Percentiles rank a stretch among this genome's conserved stretches.
These are phyloP conservation scores for Hycleus phaleratus DNA, from an alignment of 1,140 invertebrate species.

Conservation along the genomic window DNA sequence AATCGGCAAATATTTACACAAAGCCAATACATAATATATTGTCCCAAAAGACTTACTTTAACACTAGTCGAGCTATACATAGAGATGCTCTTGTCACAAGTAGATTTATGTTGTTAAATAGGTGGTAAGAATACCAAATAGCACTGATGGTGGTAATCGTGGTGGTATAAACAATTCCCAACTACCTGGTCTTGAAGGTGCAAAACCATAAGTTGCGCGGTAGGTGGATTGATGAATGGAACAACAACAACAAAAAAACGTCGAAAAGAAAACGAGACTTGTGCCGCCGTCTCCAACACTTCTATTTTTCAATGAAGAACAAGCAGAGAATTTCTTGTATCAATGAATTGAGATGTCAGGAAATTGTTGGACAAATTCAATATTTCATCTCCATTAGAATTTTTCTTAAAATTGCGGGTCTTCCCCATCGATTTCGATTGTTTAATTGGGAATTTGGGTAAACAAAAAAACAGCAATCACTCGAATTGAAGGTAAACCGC, in stretches of 20 bases:
- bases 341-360: constrained; percentile 23
- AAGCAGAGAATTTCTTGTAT: too few relatives aligned
- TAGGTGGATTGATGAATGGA: neutral
- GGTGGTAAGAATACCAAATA: constrained; percentile 13
- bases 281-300: constrained; percentile 1
- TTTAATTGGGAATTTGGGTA: too few relatives aligned
- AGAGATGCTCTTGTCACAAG: constrained; percentile 28
- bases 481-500: too few relatives aligned
- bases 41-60: constrained; percentile 17
- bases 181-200: constrained; percentile 18
- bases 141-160: too few relatives aligned
- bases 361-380: constrained; percentile 14
- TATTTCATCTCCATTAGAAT: constrained; percentile 23
- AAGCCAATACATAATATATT: constrained; percentile 24
- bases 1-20: constrained; percentile 34
- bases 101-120: constrained; percentile 27
- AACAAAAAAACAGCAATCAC: too few relatives aligned
- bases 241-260: neutral
- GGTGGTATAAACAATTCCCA: neutral
- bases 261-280: constrained; percentile 4
- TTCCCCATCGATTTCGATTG: too few relatives aligned
- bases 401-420: too few relatives aligned
- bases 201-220: neutral
- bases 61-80: constrained; percentile 4
- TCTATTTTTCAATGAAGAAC: constrained; percentile 9